Evolutionary conservation across 2,888 invertebrate genomes (phyloP).

Genomic region (Caradrina kadenii): DNA sequence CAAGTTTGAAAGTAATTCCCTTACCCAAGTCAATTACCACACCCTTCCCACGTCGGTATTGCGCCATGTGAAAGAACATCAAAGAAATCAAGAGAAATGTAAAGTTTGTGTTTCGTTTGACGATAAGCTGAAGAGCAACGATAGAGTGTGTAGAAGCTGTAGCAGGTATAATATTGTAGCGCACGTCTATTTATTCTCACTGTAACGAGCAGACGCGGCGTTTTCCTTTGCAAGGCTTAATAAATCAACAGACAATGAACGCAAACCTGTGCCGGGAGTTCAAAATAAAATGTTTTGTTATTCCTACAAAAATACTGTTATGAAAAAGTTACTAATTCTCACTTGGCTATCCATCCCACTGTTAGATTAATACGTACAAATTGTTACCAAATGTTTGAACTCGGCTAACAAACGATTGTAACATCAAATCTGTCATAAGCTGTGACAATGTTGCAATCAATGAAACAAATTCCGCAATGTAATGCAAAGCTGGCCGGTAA

Average conservation of each 20-base stretch:
- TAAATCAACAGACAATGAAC: slow-evolving; percentile 37
- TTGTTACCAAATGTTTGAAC: slow-evolving; percentile 6
- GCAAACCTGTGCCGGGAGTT: slow-evolving; percentile 20
- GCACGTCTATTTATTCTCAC: slow-evolving; percentile 16
- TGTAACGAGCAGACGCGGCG: slow-evolving; percentile 25
- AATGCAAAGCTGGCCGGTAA: slow-evolving; percentile 23
- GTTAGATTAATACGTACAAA: neutral
- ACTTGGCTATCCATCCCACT: neutral
- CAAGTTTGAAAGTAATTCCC: slow-evolving; percentile 38
- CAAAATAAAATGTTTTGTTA: slow-evolving; percentile 28
- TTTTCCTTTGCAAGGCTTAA: slow-evolving; percentile 29
- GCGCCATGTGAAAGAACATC: slow-evolving; percentile 23
- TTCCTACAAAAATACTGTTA: neutral
- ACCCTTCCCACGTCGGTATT: slow-evolving; percentile 30
- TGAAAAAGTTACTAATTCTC: slow-evolving; percentile 18
- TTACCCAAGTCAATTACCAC: slow-evolving; percentile 42
- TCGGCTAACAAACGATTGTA: neutral
- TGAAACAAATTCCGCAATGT: slow-evolving; percentile 36
- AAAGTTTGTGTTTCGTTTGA: slow-evolving; percentile 9
- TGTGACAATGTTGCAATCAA: slow-evolving; percentile 23
- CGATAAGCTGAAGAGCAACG: slow-evolving; percentile 15
- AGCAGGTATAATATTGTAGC: slow-evolving; percentile 11
- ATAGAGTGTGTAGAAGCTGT: slow-evolving; percentile 19
- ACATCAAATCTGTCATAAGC: slow-evolving; percentile 10
- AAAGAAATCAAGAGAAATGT: slow-evolving; percentile 23